phyloP scores from a whole-genome alignment of 2,888 invertebrate species.

The Trachelus tabidus region DNA sequence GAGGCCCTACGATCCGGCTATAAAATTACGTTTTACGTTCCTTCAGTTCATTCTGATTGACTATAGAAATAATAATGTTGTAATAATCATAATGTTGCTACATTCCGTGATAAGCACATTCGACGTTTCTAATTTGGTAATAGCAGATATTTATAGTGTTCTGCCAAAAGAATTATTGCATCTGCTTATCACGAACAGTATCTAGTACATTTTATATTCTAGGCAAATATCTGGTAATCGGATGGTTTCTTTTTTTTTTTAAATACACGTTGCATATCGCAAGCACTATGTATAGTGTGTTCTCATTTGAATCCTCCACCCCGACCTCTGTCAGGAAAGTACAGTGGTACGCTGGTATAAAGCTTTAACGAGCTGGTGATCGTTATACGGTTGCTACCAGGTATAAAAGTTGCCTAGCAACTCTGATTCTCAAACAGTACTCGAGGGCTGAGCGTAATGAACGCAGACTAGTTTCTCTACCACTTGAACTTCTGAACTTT shows the following conservation, averaged over 20 bases:
- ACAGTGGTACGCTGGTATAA: neutral
- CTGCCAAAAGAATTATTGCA: neutral
- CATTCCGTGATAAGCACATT: neutral
- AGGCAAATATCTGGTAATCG: neutral
- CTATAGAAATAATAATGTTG: neutral
- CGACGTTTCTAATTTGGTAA: neutral
- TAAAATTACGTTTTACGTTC: neutral
- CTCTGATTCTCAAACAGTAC: neutral
- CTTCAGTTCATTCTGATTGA: neutral
- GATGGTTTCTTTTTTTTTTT: neutral
- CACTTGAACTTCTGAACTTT: neutral
- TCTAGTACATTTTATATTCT: neutral
- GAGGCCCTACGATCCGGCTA: neutral
- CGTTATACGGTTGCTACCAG: neutral
- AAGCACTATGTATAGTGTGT: neutral
- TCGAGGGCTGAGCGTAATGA: neutral
- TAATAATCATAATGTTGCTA: neutral
- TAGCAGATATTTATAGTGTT: neutral
- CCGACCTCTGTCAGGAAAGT: neutral
- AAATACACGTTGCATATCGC: neutral
- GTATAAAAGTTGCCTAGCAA: neutral
- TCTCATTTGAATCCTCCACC: neutral
- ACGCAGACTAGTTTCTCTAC: neutral
- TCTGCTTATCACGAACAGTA: neutral
- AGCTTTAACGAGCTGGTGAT: neutral